Conservation (phyloP, 2,888 invertebrate genomes). For the Cerastoderma edule region DNA sequence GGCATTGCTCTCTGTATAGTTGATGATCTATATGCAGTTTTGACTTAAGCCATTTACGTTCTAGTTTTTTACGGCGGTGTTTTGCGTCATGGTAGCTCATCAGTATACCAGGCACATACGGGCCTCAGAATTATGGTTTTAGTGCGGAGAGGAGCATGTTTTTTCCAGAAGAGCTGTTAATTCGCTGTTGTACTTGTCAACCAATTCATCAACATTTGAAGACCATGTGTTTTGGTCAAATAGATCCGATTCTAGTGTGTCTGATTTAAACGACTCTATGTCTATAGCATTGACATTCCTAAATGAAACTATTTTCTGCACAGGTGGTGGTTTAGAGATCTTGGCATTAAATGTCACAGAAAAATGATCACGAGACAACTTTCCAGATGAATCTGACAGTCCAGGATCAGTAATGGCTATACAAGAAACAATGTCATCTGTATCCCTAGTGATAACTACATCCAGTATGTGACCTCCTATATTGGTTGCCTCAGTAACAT, state of each 20-base stretch:
- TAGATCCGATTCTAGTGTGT: slow-evolving; percentile 12
- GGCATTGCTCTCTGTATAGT: slow-evolving; percentile 45
- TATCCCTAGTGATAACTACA: slow-evolving; percentile 37
- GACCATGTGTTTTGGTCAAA: not conserved
- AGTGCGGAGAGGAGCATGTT: too few species aligned
- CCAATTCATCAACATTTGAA: slow-evolving; percentile 23
- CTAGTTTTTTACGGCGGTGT: slow-evolving; percentile 44
- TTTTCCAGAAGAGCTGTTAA: slow-evolving; percentile 24
- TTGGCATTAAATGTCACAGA: slow-evolving; percentile 33
- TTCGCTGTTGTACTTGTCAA: slow-evolving; percentile 15
- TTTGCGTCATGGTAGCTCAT: slow-evolving; percentile 49
- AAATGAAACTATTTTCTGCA: slow-evolving; percentile 41
- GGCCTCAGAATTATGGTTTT: slow-evolving; percentile 45
- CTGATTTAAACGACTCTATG: slow-evolving; percentile 26
- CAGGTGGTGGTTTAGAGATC: slow-evolving; percentile 31
- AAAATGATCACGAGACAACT: slow-evolving; percentile 39
- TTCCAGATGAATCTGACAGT: slow-evolving; percentile 35
- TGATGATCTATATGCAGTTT: slow-evolving; percentile 45
- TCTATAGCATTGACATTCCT: slow-evolving; percentile 37
- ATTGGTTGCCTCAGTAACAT: slow-evolving; percentile 36
- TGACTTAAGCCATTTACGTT: slow-evolving; percentile 45
- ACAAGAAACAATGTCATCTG: slow-evolving; percentile 30
- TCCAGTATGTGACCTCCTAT: slow-evolving; percentile 37
- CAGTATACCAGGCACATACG: slow-evolving; percentile 44
- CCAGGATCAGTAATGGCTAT: slow-evolving; percentile 40